Evolutionary conservation across 1,140 invertebrate genomes (phyloP), one percentile per base, ranked within the genome.

Genomic region (Dendrolimus kikuchii): DNA sequence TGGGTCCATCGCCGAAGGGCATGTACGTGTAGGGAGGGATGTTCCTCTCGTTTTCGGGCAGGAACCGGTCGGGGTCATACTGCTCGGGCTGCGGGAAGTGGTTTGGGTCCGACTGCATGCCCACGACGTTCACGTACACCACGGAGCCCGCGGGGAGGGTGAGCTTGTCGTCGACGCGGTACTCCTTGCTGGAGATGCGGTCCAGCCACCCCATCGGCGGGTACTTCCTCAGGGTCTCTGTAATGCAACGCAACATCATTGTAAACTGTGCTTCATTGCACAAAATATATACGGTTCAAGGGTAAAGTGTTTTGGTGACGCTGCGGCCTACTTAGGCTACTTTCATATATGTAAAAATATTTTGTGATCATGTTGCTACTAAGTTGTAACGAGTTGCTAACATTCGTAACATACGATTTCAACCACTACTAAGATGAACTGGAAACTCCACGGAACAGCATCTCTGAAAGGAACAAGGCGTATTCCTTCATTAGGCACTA

Each of bases 1-100:
- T 81, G 0, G 90, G 89, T 6, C 92, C 92, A 59, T 90, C 90
- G 4, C 91, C 91, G 71, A 91, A 93, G 5, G 91, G 90, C 10
- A 92, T 56, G 61, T 74, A 91, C 0, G 78, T 64, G 23, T 69
- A 87, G 0, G 67, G 65, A 10, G 51, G 50, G 5, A 67, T 67
- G n/a, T 62, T 59, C 6, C 42, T 37, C 38, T 81, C 80, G 52
- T 88, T 86, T 41, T 87, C 80, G 5, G 85, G 77, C 9, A 73
- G 55, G 56, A 90, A 91, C 42, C 90, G 62, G 49, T 90, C 88
- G 6, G 90, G 90, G 60, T 88, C 65, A 54, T 89, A 91, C 47
- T 62, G 74, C 5, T 88, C 73, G 1, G 90, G 90, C 10, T 90
- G 64, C 0, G 74, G 71, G 61, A 79, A 90, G 51, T 81, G 78